These are phyloP conservation scores for Diachasma alloeum DNA, from an alignment of 1,140 invertebrate species.

Conservation along the genomic window DNA sequence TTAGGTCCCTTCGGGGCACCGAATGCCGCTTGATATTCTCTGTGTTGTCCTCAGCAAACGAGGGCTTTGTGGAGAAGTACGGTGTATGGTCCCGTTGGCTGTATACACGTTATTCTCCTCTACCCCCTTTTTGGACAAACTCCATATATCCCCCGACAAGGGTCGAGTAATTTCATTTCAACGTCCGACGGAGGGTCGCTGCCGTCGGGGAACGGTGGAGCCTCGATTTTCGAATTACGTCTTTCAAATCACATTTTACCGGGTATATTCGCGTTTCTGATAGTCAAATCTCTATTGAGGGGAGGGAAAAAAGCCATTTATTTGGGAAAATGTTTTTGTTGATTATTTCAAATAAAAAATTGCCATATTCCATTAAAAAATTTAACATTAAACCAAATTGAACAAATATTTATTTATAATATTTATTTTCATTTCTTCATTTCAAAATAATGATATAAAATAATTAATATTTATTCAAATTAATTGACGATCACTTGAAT, in stretches of 20 bases:
- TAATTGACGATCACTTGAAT: too few relatives aligned
- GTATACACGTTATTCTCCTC: constrained; percentile 1
- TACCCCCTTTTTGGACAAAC: constrained; percentile 11
- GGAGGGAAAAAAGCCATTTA: background rate
- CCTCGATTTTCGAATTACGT: constrained; percentile 64
- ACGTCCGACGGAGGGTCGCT: constrained; percentile 64
- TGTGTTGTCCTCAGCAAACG: constrained; percentile 53
- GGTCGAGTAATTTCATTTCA: constrained; percentile 66
- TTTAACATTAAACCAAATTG: too few relatives aligned
- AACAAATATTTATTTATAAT: too few relatives aligned
- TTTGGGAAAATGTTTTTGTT: background rate
- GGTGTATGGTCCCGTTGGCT: background rate
- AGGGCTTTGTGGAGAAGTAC: constrained; percentile 53
- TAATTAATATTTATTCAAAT: too few relatives aligned
- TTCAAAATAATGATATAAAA: too few relatives aligned
- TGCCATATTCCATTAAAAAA: too few relatives aligned
- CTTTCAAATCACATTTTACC: constrained; percentile 41
- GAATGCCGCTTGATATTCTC: constrained; percentile 13
- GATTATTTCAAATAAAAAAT: background rate
- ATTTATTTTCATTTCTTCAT: too few relatives aligned
- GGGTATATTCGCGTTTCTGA: background rate
- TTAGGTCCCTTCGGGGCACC: constrained; percentile 56
- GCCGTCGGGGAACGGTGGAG: constrained; percentile 53
- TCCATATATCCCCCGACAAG: constrained; percentile 43
- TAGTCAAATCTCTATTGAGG: constrained; percentile 1